These are phyloP conservation scores for Sander lucioperca DNA, from an alignment of 2,113 vertebrate species.

Conservation along the genomic window DNA sequence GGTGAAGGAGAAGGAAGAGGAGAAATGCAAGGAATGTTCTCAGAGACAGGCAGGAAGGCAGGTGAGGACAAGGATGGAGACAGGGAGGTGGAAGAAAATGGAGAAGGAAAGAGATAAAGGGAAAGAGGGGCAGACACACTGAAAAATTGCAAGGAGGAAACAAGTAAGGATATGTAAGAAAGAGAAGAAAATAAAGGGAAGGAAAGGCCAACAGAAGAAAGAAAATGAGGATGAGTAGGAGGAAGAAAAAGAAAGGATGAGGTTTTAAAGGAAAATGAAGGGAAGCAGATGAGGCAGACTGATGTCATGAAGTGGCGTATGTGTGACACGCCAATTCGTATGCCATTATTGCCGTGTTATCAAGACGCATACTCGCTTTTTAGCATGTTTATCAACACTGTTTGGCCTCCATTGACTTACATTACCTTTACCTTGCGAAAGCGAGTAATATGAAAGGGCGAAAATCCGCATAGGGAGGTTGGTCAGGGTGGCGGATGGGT, in stretches of 20 bases:
- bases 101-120: neutral
- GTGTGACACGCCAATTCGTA: too few species aligned
- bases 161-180: neutral
- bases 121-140: neutral
- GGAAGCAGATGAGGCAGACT: neutral
- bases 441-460: too few species aligned
- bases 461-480: too few species aligned
- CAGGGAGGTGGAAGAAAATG: neutral
- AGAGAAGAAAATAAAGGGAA: neutral
- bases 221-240: neutral
- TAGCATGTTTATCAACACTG: too few species aligned
- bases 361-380: too few species aligned
- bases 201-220: neutral
- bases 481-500: too few species aligned
- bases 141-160: neutral
- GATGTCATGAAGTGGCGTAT: too few species aligned
- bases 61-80: neutral
- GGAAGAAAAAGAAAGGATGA: neutral
- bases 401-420: too few species aligned
- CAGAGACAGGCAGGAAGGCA: neutral
- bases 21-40: neutral
- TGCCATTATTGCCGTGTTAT: too few species aligned
- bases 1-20: slow-evolving; percentile 4
- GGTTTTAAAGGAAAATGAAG: neutral
- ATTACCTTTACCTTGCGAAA: too few species aligned